Base-by-base conservation (phyloP, 1,140 invertebrate genomes). In the Meloidogyne chitwoodi region DNA sequence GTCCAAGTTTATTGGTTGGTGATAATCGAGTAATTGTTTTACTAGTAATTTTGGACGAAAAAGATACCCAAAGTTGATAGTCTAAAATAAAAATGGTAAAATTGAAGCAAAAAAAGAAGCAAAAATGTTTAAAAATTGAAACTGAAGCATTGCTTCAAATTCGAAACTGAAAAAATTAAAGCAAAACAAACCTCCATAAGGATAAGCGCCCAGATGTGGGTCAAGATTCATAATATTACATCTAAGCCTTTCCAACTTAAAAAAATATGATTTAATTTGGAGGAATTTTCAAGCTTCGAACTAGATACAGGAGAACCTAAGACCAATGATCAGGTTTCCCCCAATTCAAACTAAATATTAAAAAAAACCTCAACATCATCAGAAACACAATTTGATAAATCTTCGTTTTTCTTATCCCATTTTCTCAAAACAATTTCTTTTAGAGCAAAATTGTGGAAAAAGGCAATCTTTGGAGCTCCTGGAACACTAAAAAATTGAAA, bases 131-230 rank as follows among this genome's bases (percentile, higher is more conserved):
- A 41, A 41, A 41, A 41, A 12, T 12, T 41, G 38, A 41, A 41
- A 14, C 38, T 14, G 16, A 38, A 38, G 16, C n/a, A 31, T 31
- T 19, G 44, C 44, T 1, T 48, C 44, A 48, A 48, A 48, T 8
- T 56, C 10, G 6, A 56, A 56, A 14, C 4, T 16, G n/a, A n/a
- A 14, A n/a, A 56, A n/a, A 44, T 19, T 44, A 26, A 31, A 26
- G 5, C 4, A 19, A 41, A 31, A 68, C 6, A 12, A 16, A 64
- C 71, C 71, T n/a, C 77, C 19, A 34, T 61, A 78, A 41, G 95
- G 95, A 90, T 98, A 99, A 5, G 93, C 91, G 16, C 93, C 96
- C 61, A 98, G 88, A 88, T 91, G 92, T 77, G 88, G 89, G 83
- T 98, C 94, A 61, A 98, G 86, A 69, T 93, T 91, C 66, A 91